Evolutionary conservation across 2,797 vertebrate species (phyloP).

Genomic region (Sparidentex hasta): DNA sequence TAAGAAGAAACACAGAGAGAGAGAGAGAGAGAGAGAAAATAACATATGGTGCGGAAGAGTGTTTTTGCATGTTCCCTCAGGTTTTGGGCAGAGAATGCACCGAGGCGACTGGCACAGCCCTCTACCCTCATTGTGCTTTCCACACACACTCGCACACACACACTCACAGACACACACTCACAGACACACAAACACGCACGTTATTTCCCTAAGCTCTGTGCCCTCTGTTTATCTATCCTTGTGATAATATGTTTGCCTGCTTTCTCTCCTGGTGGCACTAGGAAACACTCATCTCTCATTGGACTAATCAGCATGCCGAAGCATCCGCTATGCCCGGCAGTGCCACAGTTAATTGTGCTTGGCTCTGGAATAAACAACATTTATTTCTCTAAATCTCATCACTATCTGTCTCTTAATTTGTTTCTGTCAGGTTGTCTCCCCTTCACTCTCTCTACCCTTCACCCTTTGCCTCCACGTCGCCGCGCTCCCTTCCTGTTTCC

Average conservation of each 20-base stretch:
- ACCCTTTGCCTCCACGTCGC: constrained; percentile 6
- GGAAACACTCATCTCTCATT: constrained; percentile 82
- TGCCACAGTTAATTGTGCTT: constrained; percentile 82
- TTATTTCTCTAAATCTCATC: constrained; percentile 77
- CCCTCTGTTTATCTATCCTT: constrained; percentile 77
- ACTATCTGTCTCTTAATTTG: constrained; percentile 72
- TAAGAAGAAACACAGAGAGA: constrained; percentile 5
- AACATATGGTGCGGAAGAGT: background rate
- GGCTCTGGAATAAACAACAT: constrained; percentile 81
- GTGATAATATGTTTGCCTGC: constrained; percentile 78
- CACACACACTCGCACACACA: constrained; percentile 5
- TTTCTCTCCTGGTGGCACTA: constrained; percentile 76
- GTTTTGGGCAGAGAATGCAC: constrained; percentile 9
- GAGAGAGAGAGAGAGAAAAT: constrained; percentile 3
- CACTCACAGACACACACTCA: constrained; percentile 10
- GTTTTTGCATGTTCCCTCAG: constrained; percentile 33
- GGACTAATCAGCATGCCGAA: constrained; percentile 82
- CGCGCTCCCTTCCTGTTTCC: background rate
- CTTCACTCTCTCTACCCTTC: background rate
- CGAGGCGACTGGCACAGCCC: constrained; percentile 17
- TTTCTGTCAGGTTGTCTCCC: constrained; percentile 61
- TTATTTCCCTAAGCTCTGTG: constrained; percentile 58
- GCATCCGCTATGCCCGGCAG: constrained; percentile 80
- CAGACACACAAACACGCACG: constrained; percentile 3
- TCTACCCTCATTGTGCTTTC: constrained; percentile 7